Base-by-base conservation (phyloP, 2,113 vertebrate genomes). In the Naja naja region DNA sequence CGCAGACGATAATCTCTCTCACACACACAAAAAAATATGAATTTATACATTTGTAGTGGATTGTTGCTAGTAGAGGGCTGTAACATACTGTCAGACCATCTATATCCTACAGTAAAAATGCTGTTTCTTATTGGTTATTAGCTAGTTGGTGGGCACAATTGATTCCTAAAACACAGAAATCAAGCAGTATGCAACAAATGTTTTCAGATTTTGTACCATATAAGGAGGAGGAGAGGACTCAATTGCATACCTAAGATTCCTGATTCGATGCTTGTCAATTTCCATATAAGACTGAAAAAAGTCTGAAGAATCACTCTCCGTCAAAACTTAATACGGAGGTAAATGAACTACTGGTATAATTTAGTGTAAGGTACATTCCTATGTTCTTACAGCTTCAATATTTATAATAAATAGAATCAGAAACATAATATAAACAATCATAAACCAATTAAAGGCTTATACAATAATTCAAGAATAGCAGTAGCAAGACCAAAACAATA, bases 311-410 rank as follows among this genome's bases (percentile, higher is more conserved):
- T 45, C 88, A 43, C 3, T 56, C 34, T 23, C 39, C 16, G 10
- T 89, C 88, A 89, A 5, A 34, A 64, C 8, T 23, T 34, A 88
- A 49, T 88, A 55, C 8, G 18, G 52, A 55, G 20, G 1, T 88
- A 55, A 27, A 88, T 23, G n/a, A n/a, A 25, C 18, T 60, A 47
- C 23, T 64, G n/a, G 2, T 64, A 23, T 89, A 54, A 30, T 27
- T 55, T 27, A 64, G 23, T 60, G 16, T 47, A 56, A 56, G 54
- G 23, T 43, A 89, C 23, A 14, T 89, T 60, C 88, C 39, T 58
- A 16, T 60, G 11, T 27, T 89, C 34, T 39, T 88, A 56, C 95
- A 92, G 92, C 95, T 81, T 81, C 95, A 94, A 74, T 56, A 16
- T 3, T 47, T 93, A 74, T 43, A 49, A 43, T 91, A 92, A 91